Base-by-base conservation (phyloP, 2,797 vertebrate genomes). In the Hafferia zeledoni region DNA sequence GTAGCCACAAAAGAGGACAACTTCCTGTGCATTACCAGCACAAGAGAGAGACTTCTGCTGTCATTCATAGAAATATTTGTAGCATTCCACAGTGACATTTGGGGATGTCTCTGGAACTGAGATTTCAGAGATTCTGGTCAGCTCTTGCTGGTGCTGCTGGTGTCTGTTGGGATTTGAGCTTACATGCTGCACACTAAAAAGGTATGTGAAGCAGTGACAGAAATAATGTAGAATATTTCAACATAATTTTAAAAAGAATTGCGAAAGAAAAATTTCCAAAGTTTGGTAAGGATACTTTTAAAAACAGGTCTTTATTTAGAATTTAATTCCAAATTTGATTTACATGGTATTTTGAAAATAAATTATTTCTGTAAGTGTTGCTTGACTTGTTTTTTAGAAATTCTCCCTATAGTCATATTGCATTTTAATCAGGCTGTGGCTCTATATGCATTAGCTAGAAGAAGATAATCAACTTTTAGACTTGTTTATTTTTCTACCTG, bases 391-490 rank as follows among this genome's bases (percentile, higher is more conserved):
- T 91, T 91, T 88, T 69, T 83, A 93, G 77, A 93, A 88, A 43
- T 93, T 78, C 33, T 87, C 60, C 77, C 30, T 83, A 11, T 56
- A 93, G 76, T 71, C 67, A 74, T 47, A 43, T 57, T 94, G 87
- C 55, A 61, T 71, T 95, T 96, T 88, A 87, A 88, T 92, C 75
- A 90, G 68, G n/a, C 39, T 74, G n/a, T 84, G 68, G 56, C 56
- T 94, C 44, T 74, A 7, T 76, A 30, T 39, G 39, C 13, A 33
- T 74, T 50, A 61, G 4, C 24, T 80, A 35, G 59, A 72, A 60
- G 49, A 82, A 76, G 50, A 90, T 67, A 89, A 87, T 89, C 71
- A 17, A 11, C 30, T 90, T 92, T 81, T 57, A 74, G 61, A 43
- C 1, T 8, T 30, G 6, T 75, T 39, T 60, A 30, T 89, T 90